These are phyloP conservation scores for Brachionus rubens DNA, from an alignment of 1,140 invertebrate genomes.

Conservation along the genomic window DNA sequence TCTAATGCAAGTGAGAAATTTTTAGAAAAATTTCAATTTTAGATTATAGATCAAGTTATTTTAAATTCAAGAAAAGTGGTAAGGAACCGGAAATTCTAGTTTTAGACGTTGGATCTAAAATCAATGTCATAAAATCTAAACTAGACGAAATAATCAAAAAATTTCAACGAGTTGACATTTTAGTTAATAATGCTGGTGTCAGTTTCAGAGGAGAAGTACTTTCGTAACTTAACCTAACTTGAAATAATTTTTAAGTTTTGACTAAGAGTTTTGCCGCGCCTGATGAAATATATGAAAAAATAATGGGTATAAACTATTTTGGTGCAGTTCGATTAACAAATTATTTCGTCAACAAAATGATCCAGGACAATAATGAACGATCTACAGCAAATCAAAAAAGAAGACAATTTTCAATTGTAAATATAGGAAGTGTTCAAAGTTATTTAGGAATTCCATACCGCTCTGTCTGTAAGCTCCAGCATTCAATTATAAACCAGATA, in stretches of 20 bases:
- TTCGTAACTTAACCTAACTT: background rate
- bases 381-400: background rate
- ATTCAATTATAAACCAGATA: too few species aligned
- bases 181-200: slow-evolving; percentile 45
- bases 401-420: background rate
- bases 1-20: slow-evolving; percentile 10
- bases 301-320: slow-evolving; percentile 42
- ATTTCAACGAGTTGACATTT: slow-evolving; percentile 25
- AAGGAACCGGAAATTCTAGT: slow-evolving; percentile 39
- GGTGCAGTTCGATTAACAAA: slow-evolving; percentile 40
- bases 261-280: slow-evolving; percentile 24
- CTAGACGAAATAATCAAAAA: background rate
- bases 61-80: slow-evolving; percentile 7
- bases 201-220: slow-evolving; percentile 33
- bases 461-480: background rate
- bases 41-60: background rate
- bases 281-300: slow-evolving; percentile 18
- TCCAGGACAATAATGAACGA: background rate
- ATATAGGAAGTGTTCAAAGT: slow-evolving; percentile 28
- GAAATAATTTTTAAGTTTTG: too few species aligned
- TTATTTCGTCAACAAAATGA: slow-evolving; percentile 41
- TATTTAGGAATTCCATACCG: slow-evolving; percentile 10
- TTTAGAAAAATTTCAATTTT: background rate
- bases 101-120: slow-evolving; percentile 3
- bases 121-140: slow-evolving; percentile 9